Conservation (phyloP, 2,797 vertebrate genomes). For the Coluber constrictor region DNA sequence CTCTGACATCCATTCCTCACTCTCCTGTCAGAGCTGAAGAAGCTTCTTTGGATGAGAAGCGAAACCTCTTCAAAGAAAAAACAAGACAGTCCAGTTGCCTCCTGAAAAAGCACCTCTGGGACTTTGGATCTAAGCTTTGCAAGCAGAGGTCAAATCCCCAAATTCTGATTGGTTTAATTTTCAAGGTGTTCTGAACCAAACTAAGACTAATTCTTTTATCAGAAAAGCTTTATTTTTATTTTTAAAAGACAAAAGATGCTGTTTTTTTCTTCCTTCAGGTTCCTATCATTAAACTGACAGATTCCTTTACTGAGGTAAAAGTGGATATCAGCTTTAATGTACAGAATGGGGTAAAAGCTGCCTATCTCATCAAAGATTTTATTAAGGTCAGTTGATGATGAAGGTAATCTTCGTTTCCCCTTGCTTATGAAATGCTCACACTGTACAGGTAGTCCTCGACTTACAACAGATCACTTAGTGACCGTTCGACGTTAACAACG, state of each 20-base stretch:
- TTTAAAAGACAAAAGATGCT: background rate
- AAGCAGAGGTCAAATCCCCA: background rate
- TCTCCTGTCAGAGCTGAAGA: too few species aligned
- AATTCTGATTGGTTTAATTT: conserved; percentile 12
- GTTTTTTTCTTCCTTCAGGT: conserved; percentile 77
- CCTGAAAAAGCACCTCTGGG: too few species aligned
- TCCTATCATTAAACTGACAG: conserved; percentile 97
- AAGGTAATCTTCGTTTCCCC: background rate
- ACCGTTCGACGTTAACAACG: too few species aligned
- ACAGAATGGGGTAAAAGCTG: conserved; percentile 92
- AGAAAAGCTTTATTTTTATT: background rate
- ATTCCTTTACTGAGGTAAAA: conserved; percentile 96
- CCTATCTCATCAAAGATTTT: conserved; percentile 95
- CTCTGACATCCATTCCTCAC: too few species aligned
- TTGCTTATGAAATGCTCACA: background rate
- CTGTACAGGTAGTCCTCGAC: background rate
- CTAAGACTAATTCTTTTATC: background rate
- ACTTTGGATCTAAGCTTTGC: background rate
- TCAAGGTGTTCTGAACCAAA: background rate
- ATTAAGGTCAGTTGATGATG: conserved; percentile 82
- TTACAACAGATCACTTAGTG: too few species aligned
- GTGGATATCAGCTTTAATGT: conserved; percentile 99
- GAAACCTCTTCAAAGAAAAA: too few species aligned
- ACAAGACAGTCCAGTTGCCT: too few species aligned
- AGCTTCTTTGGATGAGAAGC: too few species aligned